Conservation (phyloP, 2,113 vertebrate species). For the Saguinus imperator region DNA sequence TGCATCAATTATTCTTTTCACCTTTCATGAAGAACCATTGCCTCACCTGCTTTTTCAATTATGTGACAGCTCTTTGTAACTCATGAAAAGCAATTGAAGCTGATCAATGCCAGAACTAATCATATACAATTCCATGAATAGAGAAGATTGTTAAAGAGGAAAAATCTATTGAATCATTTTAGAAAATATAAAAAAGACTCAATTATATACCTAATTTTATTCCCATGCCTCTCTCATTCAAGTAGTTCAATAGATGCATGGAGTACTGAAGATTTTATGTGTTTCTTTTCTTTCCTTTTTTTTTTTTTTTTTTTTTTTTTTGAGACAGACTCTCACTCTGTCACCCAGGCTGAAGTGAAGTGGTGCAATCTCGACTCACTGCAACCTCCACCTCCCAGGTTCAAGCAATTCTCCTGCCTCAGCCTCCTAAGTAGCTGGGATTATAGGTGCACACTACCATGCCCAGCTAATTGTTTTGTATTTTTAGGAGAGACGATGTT, state of each 20-base stretch:
- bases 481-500: no score
- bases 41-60: not conserved
- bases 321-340: no score
- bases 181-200: constrained; percentile 54
- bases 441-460: no score
- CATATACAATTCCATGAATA: constrained; percentile 12
- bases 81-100: constrained; percentile 2
- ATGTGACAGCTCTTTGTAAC: not conserved
- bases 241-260: constrained; percentile 2
- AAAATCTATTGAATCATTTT: constrained; percentile 15
- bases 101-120: constrained; percentile 27
- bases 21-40: not conserved
- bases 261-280: not conserved
- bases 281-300: not conserved
- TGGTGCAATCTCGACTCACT: no score
- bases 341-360: no score
- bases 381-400: no score
- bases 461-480: no score
- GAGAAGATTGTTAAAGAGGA: not conserved
- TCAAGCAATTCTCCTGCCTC: no score
- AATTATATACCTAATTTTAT: constrained; percentile 25
- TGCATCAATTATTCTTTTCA: not conserved
- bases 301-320: no score
- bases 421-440: no score
- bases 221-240: constrained; percentile 38